These are phyloP conservation scores for Sceloporus tristichus DNA, from an alignment of 2,113 vertebrate genomes.

Conservation along the genomic window DNA sequence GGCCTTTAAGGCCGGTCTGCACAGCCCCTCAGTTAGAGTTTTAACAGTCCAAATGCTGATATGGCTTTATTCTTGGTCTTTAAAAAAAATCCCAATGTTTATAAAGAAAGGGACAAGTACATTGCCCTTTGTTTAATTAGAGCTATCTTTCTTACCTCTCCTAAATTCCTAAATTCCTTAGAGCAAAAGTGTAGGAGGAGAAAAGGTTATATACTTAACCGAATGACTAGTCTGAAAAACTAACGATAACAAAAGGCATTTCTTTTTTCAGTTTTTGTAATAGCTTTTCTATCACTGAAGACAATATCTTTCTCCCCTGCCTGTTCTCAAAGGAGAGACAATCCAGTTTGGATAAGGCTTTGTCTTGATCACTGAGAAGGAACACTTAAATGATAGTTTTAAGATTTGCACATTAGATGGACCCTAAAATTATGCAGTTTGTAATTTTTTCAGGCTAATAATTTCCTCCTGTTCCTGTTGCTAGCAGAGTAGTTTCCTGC, in stretches of 20 bases:
- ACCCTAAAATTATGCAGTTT: constrained; percentile 36
- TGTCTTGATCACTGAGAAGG: constrained; percentile 39
- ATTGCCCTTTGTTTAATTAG: neutral
- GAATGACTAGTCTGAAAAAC: neutral
- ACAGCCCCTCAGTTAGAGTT: neutral
- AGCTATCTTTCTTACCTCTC: neutral
- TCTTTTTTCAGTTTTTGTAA: constrained; percentile 16
- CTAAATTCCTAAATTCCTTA: constrained; percentile 7
- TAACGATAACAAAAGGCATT: neutral
- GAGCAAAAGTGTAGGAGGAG: neutral
- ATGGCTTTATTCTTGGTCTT: neutral
- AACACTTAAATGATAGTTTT: constrained; percentile 30
- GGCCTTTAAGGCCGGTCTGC: too few species aligned
- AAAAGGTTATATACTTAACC: neutral
- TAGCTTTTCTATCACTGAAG: neutral
- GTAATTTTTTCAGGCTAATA: constrained; percentile 34
- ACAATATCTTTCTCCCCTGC: neutral
- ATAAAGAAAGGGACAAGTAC: neutral
- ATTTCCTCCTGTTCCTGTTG: constrained; percentile 24
- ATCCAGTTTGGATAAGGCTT: constrained; percentile 23
- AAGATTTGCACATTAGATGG: constrained; percentile 29
- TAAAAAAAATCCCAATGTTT: neutral
- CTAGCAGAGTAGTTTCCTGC: constrained; percentile 27
- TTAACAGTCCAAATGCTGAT: neutral
- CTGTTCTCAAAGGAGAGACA: neutral